These are phyloP conservation scores for Meandrina meandrites DNA, from an alignment of 92 coral and sea anemone genomes.

Conservation along the genomic window DNA sequence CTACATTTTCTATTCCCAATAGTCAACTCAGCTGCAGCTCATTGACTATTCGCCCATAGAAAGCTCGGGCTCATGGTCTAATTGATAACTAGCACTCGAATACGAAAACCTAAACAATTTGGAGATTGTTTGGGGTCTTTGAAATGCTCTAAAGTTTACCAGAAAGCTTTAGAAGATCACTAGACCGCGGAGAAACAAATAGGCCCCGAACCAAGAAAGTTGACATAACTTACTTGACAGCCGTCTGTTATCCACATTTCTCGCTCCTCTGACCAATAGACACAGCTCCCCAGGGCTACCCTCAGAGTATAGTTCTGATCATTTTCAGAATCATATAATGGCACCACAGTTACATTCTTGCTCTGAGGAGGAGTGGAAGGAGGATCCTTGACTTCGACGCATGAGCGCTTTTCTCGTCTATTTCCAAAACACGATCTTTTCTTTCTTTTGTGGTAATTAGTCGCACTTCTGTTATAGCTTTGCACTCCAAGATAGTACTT, in stretches of 20 bases:
- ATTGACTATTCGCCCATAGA: too few relatives aligned
- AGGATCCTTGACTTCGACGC: slow-evolving; percentile 70
- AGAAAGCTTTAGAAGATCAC: neutral
- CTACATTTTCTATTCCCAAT: too few relatives aligned
- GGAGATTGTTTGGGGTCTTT: too few relatives aligned
- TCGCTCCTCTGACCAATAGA: slow-evolving; percentile 64
- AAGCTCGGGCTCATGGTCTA: too few relatives aligned
- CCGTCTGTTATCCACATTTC: slow-evolving; percentile 72
- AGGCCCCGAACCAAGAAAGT: neutral
- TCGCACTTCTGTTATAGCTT: neutral
- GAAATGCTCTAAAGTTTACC: too few relatives aligned
- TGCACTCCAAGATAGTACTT: slow-evolving; percentile 16
- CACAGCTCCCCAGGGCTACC: slow-evolving; percentile 61
- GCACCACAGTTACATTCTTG: slow-evolving; percentile 54
- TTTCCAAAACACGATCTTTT: slow-evolving; percentile 45
- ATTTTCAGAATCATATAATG: slow-evolving; percentile 50
- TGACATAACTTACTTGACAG: slow-evolving; percentile 54
- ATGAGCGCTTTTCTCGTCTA: slow-evolving; percentile 68
- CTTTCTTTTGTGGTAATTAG: neutral
- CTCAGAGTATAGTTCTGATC: slow-evolving; percentile 62
- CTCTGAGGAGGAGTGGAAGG: slow-evolving; percentile 62
- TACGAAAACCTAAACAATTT: too few relatives aligned
- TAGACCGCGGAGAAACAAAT: neutral
- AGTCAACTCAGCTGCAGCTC: too few relatives aligned
- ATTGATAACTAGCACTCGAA: too few relatives aligned